phyloP scores from a whole-genome alignment of 2,113 vertebrate species.

The Myrmecophaga tridactyla region DNA sequence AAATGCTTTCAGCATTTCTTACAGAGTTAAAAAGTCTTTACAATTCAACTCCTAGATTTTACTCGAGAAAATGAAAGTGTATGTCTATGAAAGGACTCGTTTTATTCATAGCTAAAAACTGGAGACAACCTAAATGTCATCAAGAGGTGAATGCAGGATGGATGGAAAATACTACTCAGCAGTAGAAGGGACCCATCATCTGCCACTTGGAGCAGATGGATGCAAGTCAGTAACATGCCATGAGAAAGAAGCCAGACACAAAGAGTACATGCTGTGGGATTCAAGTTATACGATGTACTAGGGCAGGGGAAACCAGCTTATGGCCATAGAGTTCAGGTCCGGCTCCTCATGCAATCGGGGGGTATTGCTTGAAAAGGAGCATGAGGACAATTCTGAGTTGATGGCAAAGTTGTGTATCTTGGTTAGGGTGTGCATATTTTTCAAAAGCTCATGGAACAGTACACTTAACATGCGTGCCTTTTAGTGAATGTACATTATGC shows the following conservation, averaged over 20 bases:
- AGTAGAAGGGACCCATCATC: accelerated
- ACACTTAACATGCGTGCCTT: neutral
- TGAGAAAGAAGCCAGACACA: accelerated
- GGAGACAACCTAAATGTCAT: neutral
- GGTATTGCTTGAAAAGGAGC: neutral
- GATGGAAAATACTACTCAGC: accelerated
- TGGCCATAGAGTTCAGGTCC: accelerated
- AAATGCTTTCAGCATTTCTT: neutral
- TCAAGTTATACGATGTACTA: accelerated
- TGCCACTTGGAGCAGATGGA: too few species aligned
- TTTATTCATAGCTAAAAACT: neutral
- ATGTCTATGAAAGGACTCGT: too few species aligned
- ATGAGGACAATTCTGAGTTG: accelerated
- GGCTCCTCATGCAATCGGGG: neutral
- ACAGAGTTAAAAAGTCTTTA: neutral
- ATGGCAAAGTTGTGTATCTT: accelerated
- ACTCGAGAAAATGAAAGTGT: neutral
- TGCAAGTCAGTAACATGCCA: accelerated
- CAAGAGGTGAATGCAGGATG: accelerated
- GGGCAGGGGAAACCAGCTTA: accelerated
- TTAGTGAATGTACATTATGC: neutral
- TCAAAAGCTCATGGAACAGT: neutral
- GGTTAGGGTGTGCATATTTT: accelerated
- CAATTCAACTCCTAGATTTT: neutral
- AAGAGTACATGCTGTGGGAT: accelerated